These are phyloP conservation scores for Indicator maculatus DNA, from an alignment of 2,113 vertebrate genomes.

Conservation along the genomic window DNA sequence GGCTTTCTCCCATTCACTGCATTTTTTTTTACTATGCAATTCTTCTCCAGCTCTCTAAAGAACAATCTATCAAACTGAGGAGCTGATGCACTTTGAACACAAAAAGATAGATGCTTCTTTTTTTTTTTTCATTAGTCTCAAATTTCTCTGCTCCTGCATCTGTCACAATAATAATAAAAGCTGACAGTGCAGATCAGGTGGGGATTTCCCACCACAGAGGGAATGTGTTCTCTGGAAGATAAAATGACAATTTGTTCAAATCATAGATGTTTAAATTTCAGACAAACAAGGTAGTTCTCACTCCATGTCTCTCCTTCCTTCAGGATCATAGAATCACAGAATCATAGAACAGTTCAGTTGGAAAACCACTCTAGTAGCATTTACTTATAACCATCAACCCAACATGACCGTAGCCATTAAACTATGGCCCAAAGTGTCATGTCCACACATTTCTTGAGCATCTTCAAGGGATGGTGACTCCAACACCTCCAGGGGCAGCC, in stretches of 20 bases:
- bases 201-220: conserved; percentile 61
- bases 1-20: conserved; percentile 33
- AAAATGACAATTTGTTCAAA: conserved; percentile 79
- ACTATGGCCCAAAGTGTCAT: no score
- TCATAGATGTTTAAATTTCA: conserved; percentile 68
- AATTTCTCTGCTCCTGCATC: conserved; percentile 74
- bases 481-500: no score
- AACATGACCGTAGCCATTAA: no score
- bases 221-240: conserved; percentile 73
- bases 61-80: conserved; percentile 73
- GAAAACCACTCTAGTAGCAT: no score
- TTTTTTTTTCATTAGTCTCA: conserved; percentile 76
- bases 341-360: no score
- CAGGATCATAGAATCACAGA: neutral
- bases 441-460: no score
- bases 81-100: conserved; percentile 72
- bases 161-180: conserved; percentile 82
- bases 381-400: no score
- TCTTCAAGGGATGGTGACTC: no score
- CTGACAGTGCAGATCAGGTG: conserved; percentile 77
- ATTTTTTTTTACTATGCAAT: conserved; percentile 67
- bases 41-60: conserved; percentile 63
- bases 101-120: conserved; percentile 76
- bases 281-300: conserved; percentile 53
- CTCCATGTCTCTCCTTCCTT: conserved; percentile 33